Conservation (phyloP, 1,140 invertebrate genomes). For the Rhagoletis zephyria region DNA sequence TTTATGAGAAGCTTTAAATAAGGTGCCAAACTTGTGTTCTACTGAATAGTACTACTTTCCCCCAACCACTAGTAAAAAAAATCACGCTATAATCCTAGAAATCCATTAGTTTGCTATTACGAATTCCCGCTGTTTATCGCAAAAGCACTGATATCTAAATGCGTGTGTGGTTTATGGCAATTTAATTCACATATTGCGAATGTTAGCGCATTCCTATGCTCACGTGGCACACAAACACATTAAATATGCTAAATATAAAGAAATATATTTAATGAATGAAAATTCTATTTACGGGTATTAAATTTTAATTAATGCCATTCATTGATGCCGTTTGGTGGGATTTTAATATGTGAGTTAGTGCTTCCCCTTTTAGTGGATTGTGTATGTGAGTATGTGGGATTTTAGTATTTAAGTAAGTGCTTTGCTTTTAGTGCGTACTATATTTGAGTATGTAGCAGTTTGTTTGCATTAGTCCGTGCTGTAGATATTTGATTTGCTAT, state of each 20-base stretch:
- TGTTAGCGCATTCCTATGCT: not conserved
- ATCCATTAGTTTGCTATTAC: not conserved
- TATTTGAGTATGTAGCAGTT: too few relatives aligned
- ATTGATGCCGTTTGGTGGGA: not conserved
- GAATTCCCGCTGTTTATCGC: not conserved
- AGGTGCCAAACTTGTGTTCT: too few relatives aligned
- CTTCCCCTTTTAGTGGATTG: too few relatives aligned
- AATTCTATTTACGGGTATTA: conserved; percentile 1
- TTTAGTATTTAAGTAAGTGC: too few relatives aligned
- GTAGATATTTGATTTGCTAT: not conserved
- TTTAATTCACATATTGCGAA: not conserved
- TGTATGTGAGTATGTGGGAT: not conserved
- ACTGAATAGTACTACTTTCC: too few relatives aligned
- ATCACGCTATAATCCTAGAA: not conserved
- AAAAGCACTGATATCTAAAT: not conserved
- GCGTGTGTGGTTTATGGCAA: not conserved
- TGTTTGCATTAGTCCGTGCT: too few relatives aligned
- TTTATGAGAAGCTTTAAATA: too few relatives aligned
- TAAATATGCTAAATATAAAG: not conserved
- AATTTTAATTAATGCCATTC: not conserved
- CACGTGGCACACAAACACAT: not conserved
- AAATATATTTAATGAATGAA: conserved; percentile 7
- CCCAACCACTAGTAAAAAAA: too few relatives aligned
- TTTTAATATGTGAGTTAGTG: not conserved
- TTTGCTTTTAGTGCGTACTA: too few relatives aligned